A percentile compares a stretch with the other conserved stretches of the same genome.
Evolutionary conservation across 2,113 vertebrate genomes (phyloP).

Genomic region (Uria lomvia): DNA sequence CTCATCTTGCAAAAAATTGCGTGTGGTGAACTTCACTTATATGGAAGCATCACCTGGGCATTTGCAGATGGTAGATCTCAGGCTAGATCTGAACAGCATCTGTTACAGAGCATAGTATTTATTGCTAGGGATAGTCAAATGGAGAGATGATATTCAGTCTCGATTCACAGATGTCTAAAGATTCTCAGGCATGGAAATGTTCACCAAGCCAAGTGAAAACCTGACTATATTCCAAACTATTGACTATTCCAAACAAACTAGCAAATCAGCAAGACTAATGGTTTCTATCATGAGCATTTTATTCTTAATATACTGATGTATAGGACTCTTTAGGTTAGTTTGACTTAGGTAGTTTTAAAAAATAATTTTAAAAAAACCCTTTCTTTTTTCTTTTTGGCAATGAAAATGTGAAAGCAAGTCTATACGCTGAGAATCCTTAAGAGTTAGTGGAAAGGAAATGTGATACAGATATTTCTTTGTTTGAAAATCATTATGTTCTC

Average conservation of each 20-base stretch:
- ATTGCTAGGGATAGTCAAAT: not conserved
- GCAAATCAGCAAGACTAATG: not conserved
- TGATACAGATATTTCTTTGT: not conserved
- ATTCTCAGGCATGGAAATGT: not conserved
- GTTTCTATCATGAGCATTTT: not conserved
- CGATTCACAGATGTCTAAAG: not conserved
- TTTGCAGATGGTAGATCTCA: not conserved
- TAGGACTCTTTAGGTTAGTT: not conserved
- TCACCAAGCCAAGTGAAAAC: not conserved
- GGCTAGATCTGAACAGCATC: not conserved
- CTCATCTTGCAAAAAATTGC: not conserved
- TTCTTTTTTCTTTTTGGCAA: not conserved
- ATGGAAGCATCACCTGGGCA: not conserved
- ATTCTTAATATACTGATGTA: not conserved
- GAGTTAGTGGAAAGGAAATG: not conserved
- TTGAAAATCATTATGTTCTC: not conserved
- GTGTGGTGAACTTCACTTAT: not conserved
- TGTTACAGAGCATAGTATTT: not conserved
- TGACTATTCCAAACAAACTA: not conserved
- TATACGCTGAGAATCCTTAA: not conserved
- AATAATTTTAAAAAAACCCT: rapidly evolving
- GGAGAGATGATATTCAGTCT: not conserved
- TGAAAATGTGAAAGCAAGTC: not conserved
- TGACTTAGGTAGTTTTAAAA: not conserved
- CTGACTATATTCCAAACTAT: not conserved